phyloP scores from a whole-genome alignment of 2,888 invertebrate genomes.

The Dusona sp. region DNA sequence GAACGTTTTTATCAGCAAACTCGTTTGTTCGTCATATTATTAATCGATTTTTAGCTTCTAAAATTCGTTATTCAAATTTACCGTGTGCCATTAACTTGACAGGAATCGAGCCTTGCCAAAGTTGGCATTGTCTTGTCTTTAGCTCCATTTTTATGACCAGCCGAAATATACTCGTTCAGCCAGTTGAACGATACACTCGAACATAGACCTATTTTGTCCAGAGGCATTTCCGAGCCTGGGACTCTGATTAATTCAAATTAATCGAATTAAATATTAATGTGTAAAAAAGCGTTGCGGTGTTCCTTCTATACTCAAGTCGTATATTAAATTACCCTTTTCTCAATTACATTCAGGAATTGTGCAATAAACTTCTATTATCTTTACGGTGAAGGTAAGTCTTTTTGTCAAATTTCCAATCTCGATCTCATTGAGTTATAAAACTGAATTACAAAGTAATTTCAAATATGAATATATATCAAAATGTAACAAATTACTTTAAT shows the following conservation, averaged over 20 bases:
- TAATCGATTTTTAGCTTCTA: constrained; percentile 50
- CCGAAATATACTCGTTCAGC: constrained; percentile 85
- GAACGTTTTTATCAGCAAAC: background rate
- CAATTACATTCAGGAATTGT: background rate
- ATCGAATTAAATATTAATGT: background rate
- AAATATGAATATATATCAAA: background rate
- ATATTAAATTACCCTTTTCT: background rate
- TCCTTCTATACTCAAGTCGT: background rate
- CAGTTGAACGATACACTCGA: constrained; percentile 86
- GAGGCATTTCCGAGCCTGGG: constrained; percentile 74
- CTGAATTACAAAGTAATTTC: no score
- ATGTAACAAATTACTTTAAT: background rate
- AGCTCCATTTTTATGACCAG: constrained; percentile 84
- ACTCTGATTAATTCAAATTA: constrained; percentile 56
- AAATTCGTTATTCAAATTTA: constrained; percentile 70
- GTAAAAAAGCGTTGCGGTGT: background rate
- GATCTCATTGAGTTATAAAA: no score
- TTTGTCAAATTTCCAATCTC: no score
- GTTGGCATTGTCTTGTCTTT: constrained; percentile 82
- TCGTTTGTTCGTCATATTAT: background rate
- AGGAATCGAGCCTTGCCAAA: constrained; percentile 84
- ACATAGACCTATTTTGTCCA: constrained; percentile 85
- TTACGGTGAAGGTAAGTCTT: background rate
- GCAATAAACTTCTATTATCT: background rate
- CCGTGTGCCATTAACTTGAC: constrained; percentile 85